Base-by-base conservation (phyloP, 2,113 vertebrate genomes). In the Petrocephalus zakoni region DNA sequence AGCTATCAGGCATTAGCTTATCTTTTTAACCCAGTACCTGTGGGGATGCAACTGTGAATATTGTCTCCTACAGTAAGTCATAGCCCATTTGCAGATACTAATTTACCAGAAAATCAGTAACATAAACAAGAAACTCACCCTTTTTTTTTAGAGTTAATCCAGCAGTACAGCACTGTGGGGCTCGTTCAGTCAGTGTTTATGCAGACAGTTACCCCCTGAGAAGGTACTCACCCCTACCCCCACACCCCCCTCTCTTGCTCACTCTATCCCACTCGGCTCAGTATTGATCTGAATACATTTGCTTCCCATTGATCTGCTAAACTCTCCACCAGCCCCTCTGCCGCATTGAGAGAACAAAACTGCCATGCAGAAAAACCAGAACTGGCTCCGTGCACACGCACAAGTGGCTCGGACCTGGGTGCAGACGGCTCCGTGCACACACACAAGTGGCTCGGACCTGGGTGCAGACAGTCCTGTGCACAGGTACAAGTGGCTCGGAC, bases 271-370 rank as follows among this genome's bases (percentile, higher is more conserved):
- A 94, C 92, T 93, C 90, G 92, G 94, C 92, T 92, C 87, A 88
- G 90, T 96, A 96, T 96, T 93, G 95, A 96, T 96, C 94, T 93
- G 93, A 95, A 95, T 96, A 93, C 94, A 95, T 95, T 96, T 96
- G 94, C 93, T 91, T 94, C 92, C 93, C 93, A 95, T 95, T 96
- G 95, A 94, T 95, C 92, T 86, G 89, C 88, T 89, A 92, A 82
- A 89, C 88, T 90, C 90, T 46, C 84, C 56, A 42, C 89, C 83
- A 81, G 34, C 55, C 89, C 37, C 72, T 91, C 90, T 88, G 90
- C 91, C 88, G 92, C 93, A 93, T 93, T 89, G 90, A 93, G 90
- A 83, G 90, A 92, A 92, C 93, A 95, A 93, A 94, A 95, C 94
- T 91, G 4, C 94, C 92, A 89, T 91, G 92, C 93, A 92, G 88